Base-by-base conservation (phyloP, 2,113 vertebrate species). In the Tachysurus vachellii region DNA sequence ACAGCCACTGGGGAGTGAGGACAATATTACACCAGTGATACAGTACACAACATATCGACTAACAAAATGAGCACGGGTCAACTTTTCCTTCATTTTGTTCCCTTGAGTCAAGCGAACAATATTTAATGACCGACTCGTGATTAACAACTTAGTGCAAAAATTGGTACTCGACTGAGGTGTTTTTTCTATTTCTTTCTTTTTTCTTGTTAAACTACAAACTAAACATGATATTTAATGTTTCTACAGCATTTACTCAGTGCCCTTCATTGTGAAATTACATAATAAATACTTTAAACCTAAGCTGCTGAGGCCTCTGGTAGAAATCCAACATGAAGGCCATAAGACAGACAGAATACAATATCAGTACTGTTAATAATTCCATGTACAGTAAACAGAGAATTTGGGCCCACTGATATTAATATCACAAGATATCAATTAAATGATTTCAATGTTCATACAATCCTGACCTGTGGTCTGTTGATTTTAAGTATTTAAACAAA, bases 91-190 rank as follows among this genome's bases (percentile, higher is more conserved):
- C 79, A 28, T 28, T 61, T 87, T n/a, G 61, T 80, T 66, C 57
- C 62, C 66, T 62, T 28, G 64, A 79, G 85, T 66, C 62, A 89
- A 62, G 66, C 64, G 82, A 86, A 77, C 61, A 64, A 42, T 64
- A 66, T 36, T 28, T 79, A 62, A 57, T 2, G 36, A 80, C 44
- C 21, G 3, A 54, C 28, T 84, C 50, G 28, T 57, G 59, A 87
- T 82, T 26, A 54, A 71, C 73, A 76, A 81, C 85, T 84, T 86
- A 90, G 89, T 90, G 89, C 89, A 90, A 90, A 86, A 53, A 68
- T 50, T 71, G 80, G 61, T 84, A 84, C 54, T 71, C n/a, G 44
- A 85, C 59, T 54, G 59, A 64, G 84, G 54, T 85, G 44, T 28
- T 56, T 2, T 53, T 57, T 61, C 23, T 70, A 31, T 64, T 5